Evolutionary conservation across 2,888 invertebrate genomes (phyloP).

Genomic region (Agrotis clavis): DNA sequence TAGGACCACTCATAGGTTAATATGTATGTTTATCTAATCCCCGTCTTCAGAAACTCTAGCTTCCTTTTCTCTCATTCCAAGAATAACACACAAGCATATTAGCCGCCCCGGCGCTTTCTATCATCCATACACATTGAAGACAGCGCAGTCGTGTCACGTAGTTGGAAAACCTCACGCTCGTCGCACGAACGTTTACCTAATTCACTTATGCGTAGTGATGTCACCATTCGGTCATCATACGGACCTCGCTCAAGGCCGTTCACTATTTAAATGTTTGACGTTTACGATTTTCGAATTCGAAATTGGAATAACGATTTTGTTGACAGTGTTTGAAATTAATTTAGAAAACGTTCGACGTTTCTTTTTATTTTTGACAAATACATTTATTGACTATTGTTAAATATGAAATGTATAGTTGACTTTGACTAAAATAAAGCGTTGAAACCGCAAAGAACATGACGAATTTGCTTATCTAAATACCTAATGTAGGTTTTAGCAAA

Average conservation of each 20-base stretch:
- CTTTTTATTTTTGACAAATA: not conserved
- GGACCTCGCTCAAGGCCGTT: conserved; percentile 66
- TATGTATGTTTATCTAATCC: not conserved
- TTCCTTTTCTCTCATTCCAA: conserved; percentile 10
- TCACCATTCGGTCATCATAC: conserved; percentile 68
- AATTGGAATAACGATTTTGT: conserved; percentile 36
- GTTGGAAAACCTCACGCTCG: conserved; percentile 46
- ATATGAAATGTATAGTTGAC: no score
- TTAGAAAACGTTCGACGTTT: not conserved
- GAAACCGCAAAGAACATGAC: conserved; percentile 1
- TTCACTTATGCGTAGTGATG: conserved; percentile 68
- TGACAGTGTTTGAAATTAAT: conserved; percentile 13
- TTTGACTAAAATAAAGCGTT: no score
- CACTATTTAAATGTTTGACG: conserved; percentile 59
- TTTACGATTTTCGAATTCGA: conserved; percentile 40
- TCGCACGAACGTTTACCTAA: conserved; percentile 64
- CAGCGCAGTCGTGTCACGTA: conserved; percentile 53
- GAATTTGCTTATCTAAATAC: conserved; percentile 4
- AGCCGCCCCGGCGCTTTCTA: conserved; percentile 60
- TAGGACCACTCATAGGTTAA: not conserved
- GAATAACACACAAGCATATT: conserved; percentile 42
- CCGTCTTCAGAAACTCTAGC: not conserved
- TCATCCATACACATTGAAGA: conserved; percentile 22
- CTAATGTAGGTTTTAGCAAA: not conserved
- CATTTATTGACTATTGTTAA: not conserved